Conservation (phyloP, 2,113 vertebrate genomes). For the Sturnira hondurensis region DNA sequence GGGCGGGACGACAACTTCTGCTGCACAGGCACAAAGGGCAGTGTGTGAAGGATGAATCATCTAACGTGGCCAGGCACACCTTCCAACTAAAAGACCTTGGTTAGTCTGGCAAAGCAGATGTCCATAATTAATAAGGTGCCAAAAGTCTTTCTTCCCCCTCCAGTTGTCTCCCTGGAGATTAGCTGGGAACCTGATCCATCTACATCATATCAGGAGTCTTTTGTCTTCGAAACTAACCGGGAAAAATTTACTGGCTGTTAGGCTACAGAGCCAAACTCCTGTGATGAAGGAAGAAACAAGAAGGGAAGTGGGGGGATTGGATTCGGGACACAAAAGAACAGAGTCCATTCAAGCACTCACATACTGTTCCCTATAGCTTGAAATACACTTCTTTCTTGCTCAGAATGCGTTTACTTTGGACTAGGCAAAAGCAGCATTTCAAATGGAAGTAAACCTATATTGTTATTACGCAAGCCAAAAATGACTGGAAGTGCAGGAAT, state of each 20-base stretch:
- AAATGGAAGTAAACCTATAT: neutral
- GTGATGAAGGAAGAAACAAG: neutral
- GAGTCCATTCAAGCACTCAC: neutral
- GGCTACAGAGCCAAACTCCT: neutral
- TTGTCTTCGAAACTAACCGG: constrained; percentile 23
- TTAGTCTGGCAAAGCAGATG: neutral
- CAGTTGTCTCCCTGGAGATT: neutral
- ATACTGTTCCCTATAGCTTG: neutral
- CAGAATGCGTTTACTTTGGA: neutral
- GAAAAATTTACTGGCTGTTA: constrained; percentile 40
- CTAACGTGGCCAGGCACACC: neutral
- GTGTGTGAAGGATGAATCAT: neutral
- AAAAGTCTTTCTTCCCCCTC: neutral
- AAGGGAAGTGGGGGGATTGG: neutral
- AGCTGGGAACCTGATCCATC: neutral
- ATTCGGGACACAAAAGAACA: neutral
- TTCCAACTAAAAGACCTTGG: neutral
- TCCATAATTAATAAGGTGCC: neutral
- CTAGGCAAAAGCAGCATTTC: neutral
- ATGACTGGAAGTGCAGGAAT: neutral
- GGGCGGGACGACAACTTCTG: neutral
- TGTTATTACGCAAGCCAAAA: constrained; percentile 15
- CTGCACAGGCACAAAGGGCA: neutral
- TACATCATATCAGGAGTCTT: neutral
- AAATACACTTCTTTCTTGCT: neutral